Evolutionary conservation across 2,113 vertebrate species (phyloP), one percentile per base, ranked within the genome.

Genomic region (Nanorana parkeri): DNA sequence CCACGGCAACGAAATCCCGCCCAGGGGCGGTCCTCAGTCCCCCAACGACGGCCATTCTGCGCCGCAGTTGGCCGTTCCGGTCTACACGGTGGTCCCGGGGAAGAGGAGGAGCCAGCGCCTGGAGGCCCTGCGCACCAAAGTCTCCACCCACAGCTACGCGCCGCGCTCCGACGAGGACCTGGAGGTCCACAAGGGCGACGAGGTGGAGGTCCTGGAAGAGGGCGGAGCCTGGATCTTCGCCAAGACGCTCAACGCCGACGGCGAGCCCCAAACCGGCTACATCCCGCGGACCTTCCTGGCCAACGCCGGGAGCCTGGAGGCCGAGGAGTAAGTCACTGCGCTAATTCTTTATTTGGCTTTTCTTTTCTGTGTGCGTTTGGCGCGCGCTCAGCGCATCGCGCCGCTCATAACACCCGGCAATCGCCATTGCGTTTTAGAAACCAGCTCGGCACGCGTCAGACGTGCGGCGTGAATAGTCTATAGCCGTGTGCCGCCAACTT

Each of bases 271-370:
- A 77, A 23, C n/a, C 0, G 54, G 77, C 0, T 79, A 60, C n/a
- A 68, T 79, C 77, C 87, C 87, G 58, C 74, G 1, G 60, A 58
- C 77, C 17, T 87, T 85, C 51, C 11, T 89, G n/a, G 87, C 81
- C 54, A 80, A 79, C 17, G 21, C 83, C 23, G 56, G 47, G 29
- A 86, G 85, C 47, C 20, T 89, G 24, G 86, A 87, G 56, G 85
- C 85, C 13, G 65, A 88, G 21, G 61, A 65, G 89, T 90, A 82
- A 88, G 88, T 88, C 52, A 58, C 8, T 8, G 41, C 10, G 13
- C 41, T 2, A 15, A 36, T 36, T 36, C 5, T 36, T 36, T 36
- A n/a, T n/a, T n/a, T n/a, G n/a, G n/a, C n/a, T n/a, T n/a, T n/a
- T n/a, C n/a, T n/a, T n/a, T n/a, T n/a, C n/a, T n/a, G n/a, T n/a